Conservation (phyloP, 2,888 invertebrate genomes). For the Dichetophora obliterata region DNA sequence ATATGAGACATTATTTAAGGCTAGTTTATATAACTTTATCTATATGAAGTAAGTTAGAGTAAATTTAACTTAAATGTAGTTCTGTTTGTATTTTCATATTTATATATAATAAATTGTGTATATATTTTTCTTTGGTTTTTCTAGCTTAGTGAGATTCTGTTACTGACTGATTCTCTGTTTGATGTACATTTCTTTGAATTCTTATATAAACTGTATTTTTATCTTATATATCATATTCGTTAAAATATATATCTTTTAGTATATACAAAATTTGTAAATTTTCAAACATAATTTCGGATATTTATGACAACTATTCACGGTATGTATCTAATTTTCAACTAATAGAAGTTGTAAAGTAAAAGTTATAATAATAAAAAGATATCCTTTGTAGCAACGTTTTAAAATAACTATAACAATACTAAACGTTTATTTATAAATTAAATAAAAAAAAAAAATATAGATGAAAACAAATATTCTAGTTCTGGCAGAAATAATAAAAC, state of each 20-base stretch:
- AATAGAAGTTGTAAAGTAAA: neutral
- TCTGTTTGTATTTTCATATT: neutral
- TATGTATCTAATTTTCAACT: neutral
- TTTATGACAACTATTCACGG: constrained; percentile 12
- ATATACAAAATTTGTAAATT: neutral
- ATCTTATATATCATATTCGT: neutral
- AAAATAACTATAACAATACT: no score
- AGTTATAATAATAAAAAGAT: no score
- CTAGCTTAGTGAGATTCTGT: constrained; percentile 40
- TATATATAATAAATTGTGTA: neutral
- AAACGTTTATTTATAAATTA: no score
- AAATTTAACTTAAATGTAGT: neutral
- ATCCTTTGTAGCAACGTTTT: no score
- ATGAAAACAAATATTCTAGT: no score
- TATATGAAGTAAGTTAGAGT: neutral
- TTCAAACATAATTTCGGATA: neutral
- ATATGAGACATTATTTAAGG: no score
- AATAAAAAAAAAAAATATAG: no score
- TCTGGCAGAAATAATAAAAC: no score
- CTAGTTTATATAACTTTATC: constrained; percentile 24
- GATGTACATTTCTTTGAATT: constrained; percentile 16
- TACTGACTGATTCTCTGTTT: constrained; percentile 30
- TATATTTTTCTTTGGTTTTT: constrained; percentile 40
- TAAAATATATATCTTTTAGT: neutral
- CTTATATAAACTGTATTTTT: neutral